Evolutionary conservation across 2,113 vertebrate genomes (phyloP).

Genomic region (Plecturocebus donacophilus): DNA sequence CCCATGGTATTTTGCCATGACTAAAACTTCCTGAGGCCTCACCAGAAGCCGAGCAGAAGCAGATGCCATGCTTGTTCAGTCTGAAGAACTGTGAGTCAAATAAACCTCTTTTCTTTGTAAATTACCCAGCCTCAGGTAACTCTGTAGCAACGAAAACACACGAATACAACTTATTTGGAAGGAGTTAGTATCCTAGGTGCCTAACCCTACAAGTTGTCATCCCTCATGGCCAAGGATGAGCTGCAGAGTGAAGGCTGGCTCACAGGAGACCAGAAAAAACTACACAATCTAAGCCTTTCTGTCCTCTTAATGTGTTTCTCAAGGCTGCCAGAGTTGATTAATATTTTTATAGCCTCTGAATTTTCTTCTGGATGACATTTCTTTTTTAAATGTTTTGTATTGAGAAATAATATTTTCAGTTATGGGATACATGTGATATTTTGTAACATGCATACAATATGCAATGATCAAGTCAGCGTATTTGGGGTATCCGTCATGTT

Average conservation of each 20-base stretch:
- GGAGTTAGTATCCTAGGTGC: background rate
- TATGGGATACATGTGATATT: background rate
- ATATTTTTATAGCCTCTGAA: background rate
- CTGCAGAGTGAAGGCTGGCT: background rate
- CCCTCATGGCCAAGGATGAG: background rate
- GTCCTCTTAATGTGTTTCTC: background rate
- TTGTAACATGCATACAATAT: background rate
- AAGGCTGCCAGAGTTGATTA: background rate
- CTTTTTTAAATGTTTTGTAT: background rate
- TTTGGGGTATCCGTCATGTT: background rate
- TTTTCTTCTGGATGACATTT: background rate
- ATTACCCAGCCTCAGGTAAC: too few relatives aligned
- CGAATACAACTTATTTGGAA: background rate
- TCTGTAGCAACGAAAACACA: too few relatives aligned
- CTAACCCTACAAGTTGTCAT: background rate
- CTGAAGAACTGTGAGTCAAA: too few relatives aligned
- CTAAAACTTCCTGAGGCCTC: too few relatives aligned
- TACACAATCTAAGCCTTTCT: background rate
- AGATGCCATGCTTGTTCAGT: too few relatives aligned
- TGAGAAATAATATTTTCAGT: background rate
- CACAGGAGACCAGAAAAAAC: background rate
- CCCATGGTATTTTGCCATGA: too few relatives aligned
- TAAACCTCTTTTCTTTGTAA: too few relatives aligned
- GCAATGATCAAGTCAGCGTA: background rate
- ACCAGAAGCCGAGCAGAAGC: too few relatives aligned